Evolutionary conservation across 2,113 vertebrate genomes (phyloP), one percentile per base, ranked within the genome.

Genomic region (Strix aluco): DNA sequence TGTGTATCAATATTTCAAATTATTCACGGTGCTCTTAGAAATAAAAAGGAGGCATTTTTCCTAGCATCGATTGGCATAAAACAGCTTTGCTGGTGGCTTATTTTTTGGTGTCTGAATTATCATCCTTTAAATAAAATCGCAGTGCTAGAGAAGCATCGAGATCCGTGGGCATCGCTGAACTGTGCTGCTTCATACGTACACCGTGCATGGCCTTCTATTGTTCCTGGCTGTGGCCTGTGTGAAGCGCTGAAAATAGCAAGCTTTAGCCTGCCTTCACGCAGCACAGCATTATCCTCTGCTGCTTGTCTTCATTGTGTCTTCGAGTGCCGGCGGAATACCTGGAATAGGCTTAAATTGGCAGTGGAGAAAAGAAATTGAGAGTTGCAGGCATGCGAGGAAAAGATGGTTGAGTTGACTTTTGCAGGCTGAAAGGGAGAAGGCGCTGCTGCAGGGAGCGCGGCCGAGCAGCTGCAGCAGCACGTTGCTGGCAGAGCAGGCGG

Each of bases 221-320:
- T 97, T 96, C 94, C 94, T 40, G 91, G 51, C 86, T 25, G 90
- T 95, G 94, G 94, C 94, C 96, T 92, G 87, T 79, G 89, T 22
- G 14, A 30, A 78, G 89, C 91, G 4, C 9, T 30, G 91, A 51
- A 32, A 81, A 62, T 36, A n/a, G 69, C 44, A 19, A 81, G 88
- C 94, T 63, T 34, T 52, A n/a, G 67, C 42, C 80, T 75, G 90
- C 91, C 62, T 63, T 23, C 22, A 4, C 25, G 40, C 94, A 27
- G 77, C 12, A 38, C 86, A 2, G 77, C 82, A 4, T 59, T 65
- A 51, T 57, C 71, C 58, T 14, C 81, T 27, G 38, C 42, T 4
- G 54, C 77, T 49, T 4, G 36, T 16, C 94, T 30, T 38, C 89
- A 21, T 49, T 77, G 73, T 81, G 15, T 82, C 85, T 57, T 23